phyloP scores from a whole-genome alignment of 2,113 vertebrate genomes.

The Miniopterus natalensis region DNA sequence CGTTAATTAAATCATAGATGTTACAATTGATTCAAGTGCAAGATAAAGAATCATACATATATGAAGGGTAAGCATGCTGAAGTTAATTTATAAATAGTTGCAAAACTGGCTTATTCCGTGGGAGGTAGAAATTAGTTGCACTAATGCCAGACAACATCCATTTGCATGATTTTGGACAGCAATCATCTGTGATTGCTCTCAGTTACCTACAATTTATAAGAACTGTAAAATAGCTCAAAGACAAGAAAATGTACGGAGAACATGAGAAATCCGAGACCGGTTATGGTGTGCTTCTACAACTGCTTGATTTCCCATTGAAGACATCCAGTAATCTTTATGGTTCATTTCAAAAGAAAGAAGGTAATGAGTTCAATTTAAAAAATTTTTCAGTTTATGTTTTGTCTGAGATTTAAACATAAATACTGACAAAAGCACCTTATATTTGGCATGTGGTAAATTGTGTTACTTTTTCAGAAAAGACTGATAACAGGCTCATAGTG shows the following conservation, averaged over 20 bases:
- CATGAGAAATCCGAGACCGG: background rate
- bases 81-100: background rate
- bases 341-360: slow-evolving; percentile 12
- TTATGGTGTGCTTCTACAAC: background rate
- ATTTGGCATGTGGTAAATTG: background rate
- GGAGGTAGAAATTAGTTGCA: background rate
- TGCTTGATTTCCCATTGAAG: background rate
- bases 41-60: background rate
- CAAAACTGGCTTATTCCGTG: background rate
- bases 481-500: background rate
- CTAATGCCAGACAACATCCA: background rate
- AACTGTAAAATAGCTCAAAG: background rate
- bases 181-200: background rate
- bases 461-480: slow-evolving; percentile 20
- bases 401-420: slow-evolving; percentile 35
- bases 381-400: background rate
- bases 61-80: background rate
- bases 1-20: background rate
- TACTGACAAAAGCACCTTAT: background rate
- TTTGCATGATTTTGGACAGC: background rate
- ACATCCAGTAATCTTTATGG: background rate
- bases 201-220: background rate
- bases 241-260: background rate
- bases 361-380: background rate
- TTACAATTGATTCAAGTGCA: background rate